A percentile compares a stretch with the other conserved stretches of the same genome.
These are phyloP conservation scores for Drosophila colorata DNA, from an alignment of 2,888 invertebrate species.

Conservation along the genomic window DNA sequence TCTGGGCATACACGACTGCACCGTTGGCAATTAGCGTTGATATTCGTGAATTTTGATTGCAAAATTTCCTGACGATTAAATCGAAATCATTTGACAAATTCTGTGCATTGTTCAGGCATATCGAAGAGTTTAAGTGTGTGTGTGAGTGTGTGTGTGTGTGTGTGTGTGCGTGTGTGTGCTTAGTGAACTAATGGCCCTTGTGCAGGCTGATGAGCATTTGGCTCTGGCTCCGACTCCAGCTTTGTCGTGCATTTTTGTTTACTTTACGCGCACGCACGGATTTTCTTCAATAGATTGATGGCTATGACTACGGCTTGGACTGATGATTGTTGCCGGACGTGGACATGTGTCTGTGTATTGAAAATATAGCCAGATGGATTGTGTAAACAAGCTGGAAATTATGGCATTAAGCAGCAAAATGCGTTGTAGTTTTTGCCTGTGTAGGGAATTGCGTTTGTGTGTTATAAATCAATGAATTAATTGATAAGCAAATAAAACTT, in stretches of 20 bases:
- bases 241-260: slow-evolving; percentile 51
- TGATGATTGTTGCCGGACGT: slow-evolving; percentile 62
- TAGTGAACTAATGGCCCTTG: slow-evolving; percentile 42
- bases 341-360: slow-evolving; percentile 48
- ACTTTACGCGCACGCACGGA: slow-evolving; percentile 74
- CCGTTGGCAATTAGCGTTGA: slow-evolving; percentile 77
- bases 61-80: slow-evolving; percentile 83
- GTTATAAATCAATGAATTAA: slow-evolving; percentile 57
- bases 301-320: slow-evolving; percentile 49
- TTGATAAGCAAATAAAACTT: slow-evolving; percentile 37
- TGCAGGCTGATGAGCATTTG: slow-evolving; percentile 40
- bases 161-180: slow-evolving; percentile 28
- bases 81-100: slow-evolving; percentile 81
- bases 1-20: slow-evolving; percentile 35
- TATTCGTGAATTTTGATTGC: slow-evolving; percentile 80
- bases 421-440: slow-evolving; percentile 43
- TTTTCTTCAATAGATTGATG: slow-evolving; percentile 75
- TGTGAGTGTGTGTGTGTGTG: slow-evolving; percentile 1
- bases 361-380: slow-evolving; percentile 79
- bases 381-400: slow-evolving; percentile 78
- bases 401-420: slow-evolving; percentile 73
- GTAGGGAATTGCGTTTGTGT: slow-evolving; percentile 5
- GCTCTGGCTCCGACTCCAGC: slow-evolving; percentile 13
- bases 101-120: slow-evolving; percentile 29
- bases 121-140: slow-evolving; percentile 1